phyloP scores from a whole-genome alignment of 2,888 invertebrate species.

The Oscheius onirici region DNA sequence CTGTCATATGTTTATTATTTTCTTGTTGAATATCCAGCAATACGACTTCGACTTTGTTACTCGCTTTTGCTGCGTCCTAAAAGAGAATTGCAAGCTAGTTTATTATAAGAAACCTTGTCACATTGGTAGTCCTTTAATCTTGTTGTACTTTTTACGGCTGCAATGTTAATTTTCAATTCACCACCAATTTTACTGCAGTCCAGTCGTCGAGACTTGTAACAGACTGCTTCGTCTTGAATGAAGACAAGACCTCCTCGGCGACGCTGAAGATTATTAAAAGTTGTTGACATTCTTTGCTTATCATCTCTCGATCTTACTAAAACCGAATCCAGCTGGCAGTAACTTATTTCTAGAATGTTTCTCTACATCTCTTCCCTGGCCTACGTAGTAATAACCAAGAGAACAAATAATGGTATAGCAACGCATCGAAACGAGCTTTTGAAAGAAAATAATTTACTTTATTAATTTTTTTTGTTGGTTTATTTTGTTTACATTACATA shows the following conservation, averaged over 20 bases:
- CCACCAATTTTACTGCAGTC: conserved; percentile 49
- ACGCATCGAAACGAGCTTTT: too few relatives aligned
- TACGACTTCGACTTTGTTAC: conserved; percentile 39
- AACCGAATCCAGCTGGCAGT: too few relatives aligned
- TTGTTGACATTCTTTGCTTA: too few relatives aligned
- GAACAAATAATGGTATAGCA: too few relatives aligned
- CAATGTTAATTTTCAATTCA: conserved; percentile 41
- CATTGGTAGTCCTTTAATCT: conserved; percentile 49
- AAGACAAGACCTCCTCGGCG: conserved; percentile 50
- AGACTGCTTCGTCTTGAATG: conserved; percentile 50
- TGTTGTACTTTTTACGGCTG: conserved; percentile 44
- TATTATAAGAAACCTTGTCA: conserved; percentile 16
- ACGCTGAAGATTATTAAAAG: conserved; percentile 36
- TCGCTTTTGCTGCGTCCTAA: conserved; percentile 28
- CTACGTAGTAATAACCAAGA: too few relatives aligned
- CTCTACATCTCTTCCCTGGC: too few relatives aligned
- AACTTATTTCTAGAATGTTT: too few relatives aligned
- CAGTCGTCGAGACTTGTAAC: conserved; percentile 48
- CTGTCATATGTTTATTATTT: conserved; percentile 40
- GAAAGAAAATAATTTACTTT: too few relatives aligned
- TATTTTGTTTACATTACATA: too few relatives aligned
- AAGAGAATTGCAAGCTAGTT: background rate
- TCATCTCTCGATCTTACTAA: too few relatives aligned
- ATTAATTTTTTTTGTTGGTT: too few relatives aligned
- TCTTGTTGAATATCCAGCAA: conserved; percentile 46